These are phyloP conservation scores for Micrastur ruficollis DNA, from an alignment of 2,797 vertebrate genomes.

Conservation along the genomic window DNA sequence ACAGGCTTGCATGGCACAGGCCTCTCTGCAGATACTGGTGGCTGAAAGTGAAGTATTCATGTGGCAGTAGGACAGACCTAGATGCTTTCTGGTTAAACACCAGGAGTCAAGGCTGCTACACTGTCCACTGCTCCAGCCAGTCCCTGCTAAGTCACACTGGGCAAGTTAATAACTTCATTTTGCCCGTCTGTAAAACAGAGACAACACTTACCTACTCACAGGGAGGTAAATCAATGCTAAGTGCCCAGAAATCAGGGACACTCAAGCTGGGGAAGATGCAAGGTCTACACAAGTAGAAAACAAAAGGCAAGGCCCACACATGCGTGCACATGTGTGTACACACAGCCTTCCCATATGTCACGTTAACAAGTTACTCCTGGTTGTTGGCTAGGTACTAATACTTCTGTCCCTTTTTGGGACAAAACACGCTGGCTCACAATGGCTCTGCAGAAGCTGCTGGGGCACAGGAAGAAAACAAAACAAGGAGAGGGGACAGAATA, in stretches of 20 bases:
- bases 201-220: background rate
- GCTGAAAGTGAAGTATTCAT: background rate
- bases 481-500: background rate
- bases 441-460: background rate
- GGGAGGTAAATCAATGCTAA: background rate
- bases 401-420: background rate
- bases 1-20: background rate
- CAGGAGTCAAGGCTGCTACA: background rate
- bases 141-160: background rate
- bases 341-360: background rate
- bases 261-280: background rate
- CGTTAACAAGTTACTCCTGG: background rate
- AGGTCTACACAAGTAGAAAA: background rate
- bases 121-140: background rate
- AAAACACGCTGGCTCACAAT: background rate
- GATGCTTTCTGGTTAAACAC: background rate
- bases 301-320: background rate
- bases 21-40: background rate
- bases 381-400: background rate
- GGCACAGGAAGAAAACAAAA: background rate
- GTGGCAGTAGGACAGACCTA: background rate
- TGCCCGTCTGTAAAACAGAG: background rate
- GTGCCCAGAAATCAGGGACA: background rate
- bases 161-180: background rate
- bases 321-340: rapidly evolving